Conservation (phyloP, 2,888 invertebrate species). For the Nowickia ferox region DNA sequence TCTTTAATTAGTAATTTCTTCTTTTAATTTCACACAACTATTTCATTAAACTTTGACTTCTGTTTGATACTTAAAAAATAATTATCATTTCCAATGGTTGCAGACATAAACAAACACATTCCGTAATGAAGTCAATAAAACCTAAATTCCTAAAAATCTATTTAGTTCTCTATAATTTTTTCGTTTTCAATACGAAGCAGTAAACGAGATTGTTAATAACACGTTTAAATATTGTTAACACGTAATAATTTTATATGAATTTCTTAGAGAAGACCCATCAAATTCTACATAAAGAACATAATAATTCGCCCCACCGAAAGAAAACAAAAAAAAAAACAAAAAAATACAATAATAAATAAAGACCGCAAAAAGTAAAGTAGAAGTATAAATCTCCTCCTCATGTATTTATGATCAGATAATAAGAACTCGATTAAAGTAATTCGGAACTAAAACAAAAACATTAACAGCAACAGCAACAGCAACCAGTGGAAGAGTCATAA, state of each 20-base stretch:
- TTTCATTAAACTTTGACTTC: not conserved
- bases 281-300: constrained; percentile 40
- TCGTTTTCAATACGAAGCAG: constrained; percentile 39
- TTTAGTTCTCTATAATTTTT: constrained; percentile 38
- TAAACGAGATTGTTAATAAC: constrained; percentile 51
- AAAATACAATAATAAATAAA: not conserved
- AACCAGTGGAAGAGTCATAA: constrained; percentile 53
- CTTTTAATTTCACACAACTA: not conserved
- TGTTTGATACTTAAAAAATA: not conserved
- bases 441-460: constrained; percentile 68
- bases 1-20: not conserved
- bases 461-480: constrained; percentile 10
- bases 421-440: constrained; percentile 64
- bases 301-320: constrained; percentile 37
- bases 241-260: constrained; percentile 66
- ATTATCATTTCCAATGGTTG: constrained; percentile 6
- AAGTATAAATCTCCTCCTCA: constrained; percentile 45
- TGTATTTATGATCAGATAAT: constrained; percentile 69
- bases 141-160: constrained; percentile 14
- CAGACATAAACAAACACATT: not conserved
- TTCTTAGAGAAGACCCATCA: constrained; percentile 69
- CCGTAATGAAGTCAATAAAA: constrained; percentile 16
- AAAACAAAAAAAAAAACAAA: not conserved
- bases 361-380: constrained; percentile 2
- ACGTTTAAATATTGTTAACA: constrained; percentile 65